These are phyloP conservation scores for Syrista parreyssii DNA, from an alignment of 2,888 invertebrate genomes.

Conservation along the genomic window DNA sequence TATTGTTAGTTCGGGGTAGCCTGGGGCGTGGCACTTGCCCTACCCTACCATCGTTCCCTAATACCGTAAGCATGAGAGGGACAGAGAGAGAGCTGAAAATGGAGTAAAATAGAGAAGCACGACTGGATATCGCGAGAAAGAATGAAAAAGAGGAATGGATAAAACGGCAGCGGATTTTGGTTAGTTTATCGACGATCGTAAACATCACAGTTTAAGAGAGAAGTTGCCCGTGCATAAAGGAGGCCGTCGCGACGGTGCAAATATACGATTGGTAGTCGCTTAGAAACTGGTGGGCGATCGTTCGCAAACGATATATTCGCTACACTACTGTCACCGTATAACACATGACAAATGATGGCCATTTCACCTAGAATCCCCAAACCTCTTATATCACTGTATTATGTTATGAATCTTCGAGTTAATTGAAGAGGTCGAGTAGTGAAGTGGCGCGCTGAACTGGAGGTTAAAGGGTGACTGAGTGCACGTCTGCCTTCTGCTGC, in stretches of 20 bases:
- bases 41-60: background rate
- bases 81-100: background rate
- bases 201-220: background rate
- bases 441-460: background rate
- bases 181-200: background rate
- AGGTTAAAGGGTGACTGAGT: background rate
- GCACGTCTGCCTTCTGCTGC: background rate
- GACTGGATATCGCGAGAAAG: background rate
- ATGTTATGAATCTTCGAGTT: background rate
- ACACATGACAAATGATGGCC: background rate
- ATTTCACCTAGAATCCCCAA: background rate
- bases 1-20: constrained; percentile 20
- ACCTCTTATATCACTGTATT: background rate
- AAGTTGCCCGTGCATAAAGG: background rate
- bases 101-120: background rate
- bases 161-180: background rate
- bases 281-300: background rate
- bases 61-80: background rate
- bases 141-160: background rate
- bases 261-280: background rate
- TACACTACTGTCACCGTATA: background rate
- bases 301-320: background rate
- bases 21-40: constrained; percentile 1
- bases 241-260: background rate
- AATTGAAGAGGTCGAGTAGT: constrained; percentile 6